Conservation (phyloP, 64 coral and sea anemone genomes). For the Platygyra sinensis region DNA sequence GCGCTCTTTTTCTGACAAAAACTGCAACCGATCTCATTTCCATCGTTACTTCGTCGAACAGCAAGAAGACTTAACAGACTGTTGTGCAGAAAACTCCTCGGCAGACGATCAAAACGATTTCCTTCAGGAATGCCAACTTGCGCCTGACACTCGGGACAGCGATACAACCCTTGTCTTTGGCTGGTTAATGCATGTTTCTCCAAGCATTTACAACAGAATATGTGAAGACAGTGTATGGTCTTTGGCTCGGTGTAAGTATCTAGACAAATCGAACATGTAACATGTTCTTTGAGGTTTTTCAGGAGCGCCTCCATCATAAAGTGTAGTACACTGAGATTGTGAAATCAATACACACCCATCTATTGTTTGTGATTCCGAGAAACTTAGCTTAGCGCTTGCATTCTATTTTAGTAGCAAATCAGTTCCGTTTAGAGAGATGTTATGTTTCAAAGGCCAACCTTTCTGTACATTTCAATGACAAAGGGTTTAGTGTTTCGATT, state of each 20-base stretch:
- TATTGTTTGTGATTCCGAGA: background rate
- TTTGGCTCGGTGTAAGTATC: conserved; percentile 12
- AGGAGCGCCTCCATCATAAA: conserved; percentile 27
- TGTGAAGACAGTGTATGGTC: conserved; percentile 33
- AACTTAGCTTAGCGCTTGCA: background rate
- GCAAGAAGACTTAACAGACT: conserved; percentile 12
- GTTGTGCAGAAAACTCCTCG: conserved; percentile 33
- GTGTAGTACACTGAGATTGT: background rate
- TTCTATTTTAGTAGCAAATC: background rate
- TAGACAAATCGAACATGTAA: conserved; percentile 42
- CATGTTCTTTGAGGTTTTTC: conserved; percentile 33
- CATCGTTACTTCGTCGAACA: background rate
- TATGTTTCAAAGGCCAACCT: too few species aligned
- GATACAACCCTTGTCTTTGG: background rate
- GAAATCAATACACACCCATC: background rate
- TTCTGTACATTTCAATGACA: too few species aligned
- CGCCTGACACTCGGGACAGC: conserved; percentile 28
- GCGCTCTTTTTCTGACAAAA: background rate
- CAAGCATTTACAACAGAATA: conserved; percentile 43
- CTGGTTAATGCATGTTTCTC: background rate
- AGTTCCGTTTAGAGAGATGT: background rate
- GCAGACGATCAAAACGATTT: background rate
- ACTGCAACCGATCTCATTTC: background rate
- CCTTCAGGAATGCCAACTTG: background rate
- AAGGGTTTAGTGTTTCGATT: too few species aligned